Evolutionary conservation across 2,888 invertebrate genomes (phyloP).

Genomic region (Tromatobia lineatoria): DNA sequence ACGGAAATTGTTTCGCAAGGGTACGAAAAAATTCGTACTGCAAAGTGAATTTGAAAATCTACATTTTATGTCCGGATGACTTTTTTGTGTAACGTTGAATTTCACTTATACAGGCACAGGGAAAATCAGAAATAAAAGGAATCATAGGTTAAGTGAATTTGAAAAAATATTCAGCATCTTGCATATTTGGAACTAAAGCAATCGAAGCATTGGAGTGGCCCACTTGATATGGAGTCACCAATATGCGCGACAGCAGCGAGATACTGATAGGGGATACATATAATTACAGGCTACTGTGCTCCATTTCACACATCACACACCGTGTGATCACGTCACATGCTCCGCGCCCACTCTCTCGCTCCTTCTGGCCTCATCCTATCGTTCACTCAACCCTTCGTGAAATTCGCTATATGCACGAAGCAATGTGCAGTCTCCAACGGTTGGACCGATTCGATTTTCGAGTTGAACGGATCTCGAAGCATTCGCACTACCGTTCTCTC

Average conservation of each 20-base stretch:
- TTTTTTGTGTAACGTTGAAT: too few relatives aligned
- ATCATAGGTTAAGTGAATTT: too few relatives aligned
- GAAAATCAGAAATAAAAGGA: too few relatives aligned
- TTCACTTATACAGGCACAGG: too few relatives aligned
- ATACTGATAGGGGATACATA: constrained; percentile 68
- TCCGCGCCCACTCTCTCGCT: constrained; percentile 50
- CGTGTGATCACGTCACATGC: constrained; percentile 79
- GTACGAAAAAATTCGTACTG: too few relatives aligned
- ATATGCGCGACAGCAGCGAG: constrained; percentile 30
- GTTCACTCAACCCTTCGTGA: constrained; percentile 17
- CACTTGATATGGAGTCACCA: too few relatives aligned
- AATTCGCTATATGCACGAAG: constrained; percentile 17
- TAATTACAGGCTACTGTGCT: constrained; percentile 70
- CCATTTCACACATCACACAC: constrained; percentile 84
- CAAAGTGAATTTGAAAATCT: too few relatives aligned
- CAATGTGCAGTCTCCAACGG: constrained; percentile 66
- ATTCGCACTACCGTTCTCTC: constrained; percentile 42
- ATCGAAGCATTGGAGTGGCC: too few relatives aligned
- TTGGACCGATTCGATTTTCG: constrained; percentile 65
- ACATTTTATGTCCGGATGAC: too few relatives aligned
- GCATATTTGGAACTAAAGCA: too few relatives aligned
- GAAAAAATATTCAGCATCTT: too few relatives aligned
- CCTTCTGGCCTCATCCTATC: constrained; percentile 34
- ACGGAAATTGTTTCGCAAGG: too few relatives aligned
- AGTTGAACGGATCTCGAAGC: constrained; percentile 64